These are phyloP conservation scores for Toxotes jaculatrix DNA, from an alignment of 2,113 vertebrate genomes.

Conservation along the genomic window DNA sequence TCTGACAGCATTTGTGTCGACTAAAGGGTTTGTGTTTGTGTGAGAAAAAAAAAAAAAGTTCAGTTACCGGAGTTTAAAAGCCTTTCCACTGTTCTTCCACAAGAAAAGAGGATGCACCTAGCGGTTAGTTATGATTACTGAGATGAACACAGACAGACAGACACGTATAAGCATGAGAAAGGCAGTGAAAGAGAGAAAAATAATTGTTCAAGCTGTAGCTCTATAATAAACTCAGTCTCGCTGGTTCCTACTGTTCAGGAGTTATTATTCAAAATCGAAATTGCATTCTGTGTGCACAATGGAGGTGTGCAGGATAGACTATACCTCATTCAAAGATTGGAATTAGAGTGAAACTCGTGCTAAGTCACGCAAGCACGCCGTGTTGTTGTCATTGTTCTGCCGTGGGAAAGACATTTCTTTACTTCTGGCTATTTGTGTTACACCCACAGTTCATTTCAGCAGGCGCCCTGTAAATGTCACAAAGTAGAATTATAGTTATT, in stretches of 20 bases:
- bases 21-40: conserved; percentile 10
- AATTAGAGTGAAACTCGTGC: conserved; percentile 38
- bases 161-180: conserved; percentile 16
- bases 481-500: not conserved
- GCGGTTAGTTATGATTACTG: conserved; percentile 55
- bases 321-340: conserved; percentile 37
- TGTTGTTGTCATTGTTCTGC: conserved; percentile 45
- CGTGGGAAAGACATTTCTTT: conserved; percentile 25
- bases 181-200: not conserved
- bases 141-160: conserved; percentile 19
- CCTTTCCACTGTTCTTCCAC: conserved; percentile 12
- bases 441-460: conserved; percentile 7
- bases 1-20: conserved; percentile 22
- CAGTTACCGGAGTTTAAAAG: conserved; percentile 15
- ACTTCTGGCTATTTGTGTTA: conserved; percentile 20
- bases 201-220: conserved; percentile 20
- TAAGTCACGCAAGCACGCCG: conserved; percentile 19
- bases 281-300: conserved; percentile 38
- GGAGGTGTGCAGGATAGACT: conserved; percentile 31
- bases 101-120: conserved; percentile 34
- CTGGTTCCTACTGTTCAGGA: conserved; percentile 23
- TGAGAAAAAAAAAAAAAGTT: not conserved
- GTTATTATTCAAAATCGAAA: conserved; percentile 47
- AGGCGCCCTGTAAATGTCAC: conserved; percentile 36
- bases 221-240: conserved; percentile 48